Percentiles rank a stretch among this genome's conserved stretches.
Conservation (phyloP, 2,797 vertebrate genomes). For the Hypotaenidia okinawae region DNA sequence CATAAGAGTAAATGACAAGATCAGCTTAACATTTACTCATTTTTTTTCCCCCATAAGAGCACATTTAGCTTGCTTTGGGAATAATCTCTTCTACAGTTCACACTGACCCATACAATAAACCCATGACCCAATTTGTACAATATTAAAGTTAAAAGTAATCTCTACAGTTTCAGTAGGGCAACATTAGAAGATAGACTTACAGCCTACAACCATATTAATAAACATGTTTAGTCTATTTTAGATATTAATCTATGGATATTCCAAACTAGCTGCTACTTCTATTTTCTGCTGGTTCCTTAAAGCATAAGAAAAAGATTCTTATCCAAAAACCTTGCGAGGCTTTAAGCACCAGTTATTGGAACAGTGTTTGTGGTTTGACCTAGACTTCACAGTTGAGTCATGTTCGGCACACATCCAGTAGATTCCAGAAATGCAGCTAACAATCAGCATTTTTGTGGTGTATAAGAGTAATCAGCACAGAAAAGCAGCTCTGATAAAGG, state of each 20-base stretch:
- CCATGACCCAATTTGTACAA: not conserved
- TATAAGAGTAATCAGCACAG: not conserved
- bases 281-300: not conserved
- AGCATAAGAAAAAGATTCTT: not conserved
- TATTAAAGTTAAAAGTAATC: not conserved
- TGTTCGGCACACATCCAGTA: not conserved
- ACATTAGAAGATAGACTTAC: not conserved
- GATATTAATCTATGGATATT: not conserved
- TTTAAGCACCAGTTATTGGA: not conserved
- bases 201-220: no score
- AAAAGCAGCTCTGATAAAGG: not conserved
- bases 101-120: not conserved
- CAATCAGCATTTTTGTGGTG: not conserved
- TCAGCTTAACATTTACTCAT: not conserved
- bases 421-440: not conserved
- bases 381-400: not conserved
- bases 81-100: not conserved
- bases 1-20: not conserved
- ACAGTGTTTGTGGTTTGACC: not conserved
- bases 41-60: not conserved
- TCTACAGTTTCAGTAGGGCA: not conserved
- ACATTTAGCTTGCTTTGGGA: not conserved
- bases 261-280: not conserved
- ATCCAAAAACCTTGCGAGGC: not conserved
- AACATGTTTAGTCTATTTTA: not conserved